A percentile compares a stretch with the other conserved stretches of the same genome.
Evolutionary conservation across 2,797 vertebrate genomes (phyloP).

Genomic region (Adrianichthys oophorus): DNA sequence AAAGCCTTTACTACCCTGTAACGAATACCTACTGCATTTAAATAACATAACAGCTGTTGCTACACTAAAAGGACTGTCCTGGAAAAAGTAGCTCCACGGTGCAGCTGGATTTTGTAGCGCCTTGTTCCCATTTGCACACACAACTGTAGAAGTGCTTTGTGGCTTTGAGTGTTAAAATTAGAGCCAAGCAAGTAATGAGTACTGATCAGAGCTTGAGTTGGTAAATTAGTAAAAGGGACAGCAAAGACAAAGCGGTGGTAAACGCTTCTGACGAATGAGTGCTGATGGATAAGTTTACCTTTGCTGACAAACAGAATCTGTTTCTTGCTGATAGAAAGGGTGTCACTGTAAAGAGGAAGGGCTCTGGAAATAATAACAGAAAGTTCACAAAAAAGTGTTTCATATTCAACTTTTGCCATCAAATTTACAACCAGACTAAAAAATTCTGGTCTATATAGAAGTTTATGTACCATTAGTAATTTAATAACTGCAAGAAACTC

Average conservation of each 20-base stretch:
- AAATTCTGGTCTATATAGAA: no score
- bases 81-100: constrained; percentile 17
- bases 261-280: constrained; percentile 60
- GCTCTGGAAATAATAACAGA: neutral
- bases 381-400: no score
- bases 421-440: no score
- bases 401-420: no score
- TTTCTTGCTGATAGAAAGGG: constrained; percentile 19
- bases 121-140: constrained; percentile 5
- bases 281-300: constrained; percentile 66
- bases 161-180: constrained; percentile 37
- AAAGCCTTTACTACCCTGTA: constrained; percentile 60
- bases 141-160: constrained; percentile 30
- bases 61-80: constrained; percentile 42
- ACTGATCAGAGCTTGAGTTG: constrained; percentile 47
- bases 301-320: constrained; percentile 33
- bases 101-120: constrained; percentile 17
- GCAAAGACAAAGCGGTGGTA: constrained; percentile 44
- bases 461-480: no score
- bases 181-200: constrained; percentile 27
- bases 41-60: constrained; percentile 59
- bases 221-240: constrained; percentile 42
- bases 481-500: no score
- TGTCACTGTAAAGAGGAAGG: neutral
- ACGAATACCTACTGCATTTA: constrained; percentile 64